Conservation (phyloP, 1,140 invertebrate genomes). For the Drosophila setifemur region DNA sequence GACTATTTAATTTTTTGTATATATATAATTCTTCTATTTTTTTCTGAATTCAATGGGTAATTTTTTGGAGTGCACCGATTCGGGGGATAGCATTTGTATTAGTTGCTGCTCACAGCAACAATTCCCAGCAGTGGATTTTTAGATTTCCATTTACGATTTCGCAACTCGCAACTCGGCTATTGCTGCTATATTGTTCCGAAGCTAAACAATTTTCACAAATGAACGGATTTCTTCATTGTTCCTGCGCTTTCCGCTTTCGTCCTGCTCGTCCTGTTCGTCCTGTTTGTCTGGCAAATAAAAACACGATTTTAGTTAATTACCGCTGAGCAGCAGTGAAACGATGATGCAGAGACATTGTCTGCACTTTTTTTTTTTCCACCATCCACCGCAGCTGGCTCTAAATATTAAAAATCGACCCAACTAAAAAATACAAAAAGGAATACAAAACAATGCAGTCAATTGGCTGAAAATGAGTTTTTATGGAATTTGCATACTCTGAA, state of each 20-base stretch:
- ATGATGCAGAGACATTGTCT: constrained; percentile 21
- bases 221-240: constrained; percentile 59
- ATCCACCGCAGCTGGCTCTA: too few species aligned
- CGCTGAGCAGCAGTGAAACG: constrained; percentile 3
- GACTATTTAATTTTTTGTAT: not conserved
- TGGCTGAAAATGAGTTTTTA: constrained; percentile 79
- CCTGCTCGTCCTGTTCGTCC: not conserved
- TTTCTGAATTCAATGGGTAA: not conserved
- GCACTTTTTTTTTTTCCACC: constrained; percentile 21
- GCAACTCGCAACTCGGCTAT: constrained; percentile 1
- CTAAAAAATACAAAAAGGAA: constrained; percentile 20
- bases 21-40: not conserved
- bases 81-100: constrained; percentile 26
- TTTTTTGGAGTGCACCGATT: constrained; percentile 11
- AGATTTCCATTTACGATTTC: constrained; percentile 42
- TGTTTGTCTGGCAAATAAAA: constrained; percentile 42
- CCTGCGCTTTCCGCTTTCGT: constrained; percentile 9
- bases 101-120: constrained; percentile 32
- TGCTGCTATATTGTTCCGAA: constrained; percentile 23
- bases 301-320: constrained; percentile 70
- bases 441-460: constrained; percentile 66
- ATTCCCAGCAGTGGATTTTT: constrained; percentile 36
- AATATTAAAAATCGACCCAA: constrained; percentile 58
- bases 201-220: constrained; percentile 66
- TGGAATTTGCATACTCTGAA: constrained; percentile 76